A percentile compares a stretch with the other conserved stretches of the same genome.
Evolutionary conservation across 2,888 invertebrate genomes (phyloP).

Genomic region (Rhorus exstirpatorius): DNA sequence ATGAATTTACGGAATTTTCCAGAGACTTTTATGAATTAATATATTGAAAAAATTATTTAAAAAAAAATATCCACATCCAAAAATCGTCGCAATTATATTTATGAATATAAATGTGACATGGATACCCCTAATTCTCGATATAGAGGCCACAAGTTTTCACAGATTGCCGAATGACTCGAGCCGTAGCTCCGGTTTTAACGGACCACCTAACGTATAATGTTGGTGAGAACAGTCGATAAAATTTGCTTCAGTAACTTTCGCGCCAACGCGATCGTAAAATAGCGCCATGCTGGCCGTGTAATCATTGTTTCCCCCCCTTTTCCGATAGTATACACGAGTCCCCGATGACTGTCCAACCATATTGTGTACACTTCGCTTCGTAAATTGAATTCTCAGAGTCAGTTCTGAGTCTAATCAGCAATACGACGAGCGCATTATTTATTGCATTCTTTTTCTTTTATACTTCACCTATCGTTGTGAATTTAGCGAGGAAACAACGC

Average conservation of each 20-base stretch:
- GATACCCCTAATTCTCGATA: background rate
- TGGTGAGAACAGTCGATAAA: slow-evolving; percentile 74
- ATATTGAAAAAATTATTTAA: too few species aligned
- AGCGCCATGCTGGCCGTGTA: slow-evolving; percentile 64
- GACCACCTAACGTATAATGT: slow-evolving; percentile 16
- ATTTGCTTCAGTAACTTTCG: slow-evolving; percentile 69
- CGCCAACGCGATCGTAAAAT: slow-evolving; percentile 78
- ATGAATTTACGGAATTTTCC: too few species aligned
- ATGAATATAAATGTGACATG: background rate
- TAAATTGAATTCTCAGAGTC: slow-evolving; percentile 64
- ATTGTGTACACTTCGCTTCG: slow-evolving; percentile 66
- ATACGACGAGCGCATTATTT: too few species aligned
- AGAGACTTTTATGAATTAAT: too few species aligned
- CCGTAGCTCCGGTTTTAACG: background rate
- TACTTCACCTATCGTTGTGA: too few species aligned
- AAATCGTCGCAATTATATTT: background rate
- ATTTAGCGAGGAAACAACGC: slow-evolving; percentile 50
- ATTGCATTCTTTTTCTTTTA: too few species aligned
- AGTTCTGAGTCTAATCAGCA: too few species aligned
- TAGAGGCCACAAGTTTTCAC: background rate
- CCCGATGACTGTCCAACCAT: slow-evolving; percentile 44
- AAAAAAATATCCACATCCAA: background rate
- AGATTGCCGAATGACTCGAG: background rate
- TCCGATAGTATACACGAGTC: slow-evolving; percentile 72
- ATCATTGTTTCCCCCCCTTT: slow-evolving; percentile 49